Conservation (phyloP, 2,888 invertebrate species). For the Trachelus iudaicus region DNA sequence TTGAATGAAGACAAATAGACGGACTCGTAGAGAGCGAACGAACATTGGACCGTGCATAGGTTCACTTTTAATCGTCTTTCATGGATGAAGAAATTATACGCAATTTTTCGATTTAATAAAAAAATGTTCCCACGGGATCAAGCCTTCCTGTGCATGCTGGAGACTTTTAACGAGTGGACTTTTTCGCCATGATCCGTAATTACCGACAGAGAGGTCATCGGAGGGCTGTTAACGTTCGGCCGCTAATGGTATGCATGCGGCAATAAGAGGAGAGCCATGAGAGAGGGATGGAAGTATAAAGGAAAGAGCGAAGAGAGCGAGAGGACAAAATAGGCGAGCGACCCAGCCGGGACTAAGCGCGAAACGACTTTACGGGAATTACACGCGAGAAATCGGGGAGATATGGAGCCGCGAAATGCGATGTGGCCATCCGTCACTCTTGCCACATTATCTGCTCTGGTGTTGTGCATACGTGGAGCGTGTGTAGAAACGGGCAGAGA, state of each 20-base stretch:
- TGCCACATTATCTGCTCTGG: slow-evolving; percentile 24
- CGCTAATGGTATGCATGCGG: slow-evolving; percentile 55
- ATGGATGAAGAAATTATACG: background rate
- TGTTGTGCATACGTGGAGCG: background rate
- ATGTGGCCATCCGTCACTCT: slow-evolving; percentile 64
- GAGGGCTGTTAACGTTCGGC: slow-evolving; percentile 52
- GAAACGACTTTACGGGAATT: slow-evolving; percentile 65
- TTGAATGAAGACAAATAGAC: no score
- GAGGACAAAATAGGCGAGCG: slow-evolving; percentile 16
- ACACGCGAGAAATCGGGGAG: slow-evolving; percentile 64
- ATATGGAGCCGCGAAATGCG: slow-evolving; percentile 64
- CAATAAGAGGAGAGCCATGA: slow-evolving; percentile 37
- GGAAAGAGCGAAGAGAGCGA: slow-evolving; percentile 34
- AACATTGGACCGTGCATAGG: background rate
- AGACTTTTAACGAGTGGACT: background rate
- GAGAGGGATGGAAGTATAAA: slow-evolving; percentile 46
- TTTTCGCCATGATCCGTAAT: slow-evolving; percentile 36
- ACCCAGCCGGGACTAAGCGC: slow-evolving; percentile 30
- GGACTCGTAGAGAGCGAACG: background rate
- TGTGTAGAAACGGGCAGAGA: background rate
- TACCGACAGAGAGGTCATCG: slow-evolving; percentile 52
- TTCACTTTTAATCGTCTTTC: background rate
- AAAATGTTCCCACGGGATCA: background rate
- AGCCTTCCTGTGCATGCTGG: background rate
- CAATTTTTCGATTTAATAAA: background rate